Percentiles rank a stretch among this genome's conserved stretches.
phyloP scores from a whole-genome alignment of 2,888 invertebrate genomes.

The Phrixothrix hirtus region DNA sequence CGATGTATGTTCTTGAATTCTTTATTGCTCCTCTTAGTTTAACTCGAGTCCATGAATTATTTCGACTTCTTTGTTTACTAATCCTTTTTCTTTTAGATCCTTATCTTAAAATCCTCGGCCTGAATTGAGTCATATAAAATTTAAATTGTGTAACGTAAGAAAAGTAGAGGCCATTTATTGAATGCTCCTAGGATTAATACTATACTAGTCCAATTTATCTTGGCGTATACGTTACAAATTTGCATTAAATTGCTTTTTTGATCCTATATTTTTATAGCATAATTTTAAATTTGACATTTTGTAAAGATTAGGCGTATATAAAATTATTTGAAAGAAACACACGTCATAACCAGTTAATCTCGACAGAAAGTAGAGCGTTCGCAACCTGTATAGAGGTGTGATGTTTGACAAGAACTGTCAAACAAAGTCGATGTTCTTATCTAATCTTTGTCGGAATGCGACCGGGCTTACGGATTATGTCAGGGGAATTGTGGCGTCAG shows the following conservation, averaged over 20 bases:
- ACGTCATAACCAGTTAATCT: not conserved
- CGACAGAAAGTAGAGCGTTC: not conserved
- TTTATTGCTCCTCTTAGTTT: not conserved
- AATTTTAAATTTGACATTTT: not conserved
- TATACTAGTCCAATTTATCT: too few relatives aligned
- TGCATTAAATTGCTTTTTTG: too few relatives aligned
- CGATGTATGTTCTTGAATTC: not conserved
- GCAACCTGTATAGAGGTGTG: not conserved
- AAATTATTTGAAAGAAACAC: not conserved
- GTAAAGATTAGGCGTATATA: not conserved
- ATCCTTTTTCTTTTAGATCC: too few relatives aligned
- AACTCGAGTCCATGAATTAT: not conserved
- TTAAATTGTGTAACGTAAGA: too few relatives aligned
- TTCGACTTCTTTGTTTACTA: too few relatives aligned
- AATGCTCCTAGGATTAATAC: too few relatives aligned
- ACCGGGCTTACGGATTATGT: slow-evolving; percentile 24
- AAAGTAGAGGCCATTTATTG: too few relatives aligned
- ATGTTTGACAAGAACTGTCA: slow-evolving; percentile 36
- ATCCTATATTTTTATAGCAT: too few relatives aligned
- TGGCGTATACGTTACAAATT: too few relatives aligned
- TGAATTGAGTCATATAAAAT: too few relatives aligned
- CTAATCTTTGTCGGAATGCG: slow-evolving; percentile 38
- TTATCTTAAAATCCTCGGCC: too few relatives aligned
- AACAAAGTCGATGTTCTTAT: slow-evolving; percentile 31
- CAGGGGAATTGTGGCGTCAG: slow-evolving; percentile 19